Base-by-base conservation (phyloP, 35 echinoderm and acorn worm species). In the Anneissia japonica region DNA sequence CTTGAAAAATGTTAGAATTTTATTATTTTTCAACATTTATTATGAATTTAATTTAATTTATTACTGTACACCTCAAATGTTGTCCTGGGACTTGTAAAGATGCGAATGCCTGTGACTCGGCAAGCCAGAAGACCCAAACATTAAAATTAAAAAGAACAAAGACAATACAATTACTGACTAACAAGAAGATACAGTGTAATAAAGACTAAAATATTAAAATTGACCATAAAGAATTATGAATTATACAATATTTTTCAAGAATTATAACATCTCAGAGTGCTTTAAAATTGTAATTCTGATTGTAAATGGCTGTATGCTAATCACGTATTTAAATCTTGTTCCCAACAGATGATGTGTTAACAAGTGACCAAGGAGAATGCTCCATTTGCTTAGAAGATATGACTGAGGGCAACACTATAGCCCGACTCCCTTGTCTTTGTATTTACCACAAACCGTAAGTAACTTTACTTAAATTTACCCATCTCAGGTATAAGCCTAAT, bases 381-480 rank as follows among this genome's bases (percentile, higher is more conserved):
- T 91, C 93, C 75, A 97, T 97, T 90, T 97, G 94, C 76, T 84
- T 97, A 81, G 94, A 97, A 36, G 94, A 97, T 37, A 81, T 97
- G 87, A 40, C 81, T 31, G 91, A 97, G 64, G 94, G 94, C 34
- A 91, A 97, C 74, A 93, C 91, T 83, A 97, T 97, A 76, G 94
- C 94, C 81, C 86, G 94, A 51, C 88, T 97, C 87, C 91, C 94
- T 77, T 97, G 94, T 85, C 94, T 97, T 88, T 97, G 94, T 91
- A 97, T 97, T 79, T 97, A 97, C 88, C 94, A 97, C 81, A 97
- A 97, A 93, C 90, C 78, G 94, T 97, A 86, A 92, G 89, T 46
- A 51, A 39, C 33, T 21, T 80, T 21, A 4, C 39, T 10, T 40
- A 34, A 14, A 74, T 74, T 23, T 73, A n/a, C 55, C 30, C 16